Evolutionary conservation across 2,888 invertebrate species (phyloP).

Genomic region (Pristionchus arcanus): DNA sequence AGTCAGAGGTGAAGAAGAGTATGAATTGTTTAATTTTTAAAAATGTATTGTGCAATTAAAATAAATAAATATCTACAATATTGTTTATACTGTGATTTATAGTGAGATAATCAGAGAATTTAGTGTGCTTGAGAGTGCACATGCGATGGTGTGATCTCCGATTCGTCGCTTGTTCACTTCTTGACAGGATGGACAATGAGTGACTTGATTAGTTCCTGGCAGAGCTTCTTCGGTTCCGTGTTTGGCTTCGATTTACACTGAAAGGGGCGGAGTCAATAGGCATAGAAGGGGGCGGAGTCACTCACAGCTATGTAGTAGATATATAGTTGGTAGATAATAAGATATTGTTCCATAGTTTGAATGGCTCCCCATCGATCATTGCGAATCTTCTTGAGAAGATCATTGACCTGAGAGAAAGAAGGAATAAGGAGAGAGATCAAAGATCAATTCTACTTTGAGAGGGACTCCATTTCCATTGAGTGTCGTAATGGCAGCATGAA

Average conservation of each 20-base stretch:
- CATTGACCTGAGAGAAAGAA: not conserved
- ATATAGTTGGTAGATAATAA: not conserved
- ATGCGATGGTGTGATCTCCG: not conserved
- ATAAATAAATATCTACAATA: not conserved
- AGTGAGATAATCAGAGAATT: not conserved
- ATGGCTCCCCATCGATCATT: constrained; percentile 15
- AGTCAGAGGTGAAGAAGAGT: not conserved
- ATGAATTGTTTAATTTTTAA: not conserved
- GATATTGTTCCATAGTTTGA: constrained; percentile 25
- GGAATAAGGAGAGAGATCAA: not conserved
- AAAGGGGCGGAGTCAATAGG: not conserved
- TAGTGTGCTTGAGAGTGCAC: constrained; percentile 1
- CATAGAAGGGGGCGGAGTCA: not conserved
- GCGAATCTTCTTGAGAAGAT: not conserved
- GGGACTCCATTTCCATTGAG: constrained; percentile 1
- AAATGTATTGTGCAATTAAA: too few relatives aligned
- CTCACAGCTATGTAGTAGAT: constrained; percentile 25
- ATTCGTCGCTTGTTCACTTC: constrained; percentile 12
- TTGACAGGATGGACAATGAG: not conserved
- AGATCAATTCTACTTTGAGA: not conserved
- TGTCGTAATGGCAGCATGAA: not conserved
- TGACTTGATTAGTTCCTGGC: not conserved
- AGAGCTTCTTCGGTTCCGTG: not conserved
- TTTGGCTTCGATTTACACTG: constrained; percentile 10
- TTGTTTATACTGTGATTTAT: not conserved